Evolutionary conservation across 2,888 invertebrate genomes (phyloP), one percentile per base, ranked within the genome.

Genomic region (Noctuana brunneofusca): DNA sequence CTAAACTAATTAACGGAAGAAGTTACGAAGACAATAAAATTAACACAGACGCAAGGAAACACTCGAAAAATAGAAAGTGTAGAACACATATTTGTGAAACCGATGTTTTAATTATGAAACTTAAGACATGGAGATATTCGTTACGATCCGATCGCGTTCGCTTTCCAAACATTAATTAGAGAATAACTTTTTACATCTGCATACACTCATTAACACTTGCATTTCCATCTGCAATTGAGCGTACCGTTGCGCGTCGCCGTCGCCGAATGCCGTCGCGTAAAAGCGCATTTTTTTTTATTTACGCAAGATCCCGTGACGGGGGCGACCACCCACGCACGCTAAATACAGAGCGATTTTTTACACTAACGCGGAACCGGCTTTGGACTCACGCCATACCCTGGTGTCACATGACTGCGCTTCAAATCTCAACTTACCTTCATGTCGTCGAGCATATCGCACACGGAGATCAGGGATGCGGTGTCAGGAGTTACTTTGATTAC

Each of bases 381-480:
- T 83, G 83, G 83, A 79, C 70, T 66, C 59, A 62, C 71, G 81
- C 81, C 81, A 83, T 75, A 65, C 64, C 67, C 69, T 69, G 72
- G 66, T 66, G 77, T 81, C 80, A 83, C 79, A 82, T 79, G 80
- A 74, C 68, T 58, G 59, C 64, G 76, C 49, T 32, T 24, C 54
- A 16, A 53, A 18, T 32, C 49, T 65, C 56, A 65, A 72, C 87
- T 86, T 80, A 91, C 90, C 89, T 86, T 87, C 87, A 90, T 87
- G 66, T 91, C 90, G 73, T 91, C 91, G 81, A 91, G 88, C 83
- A 90, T 76, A 68, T 91, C 91, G 71, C 90, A 90, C 41, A 74
- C 89, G 56, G 91, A 89, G 80, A 88, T 84, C 67, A 89, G 83
- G 71, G 84, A 83, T 68, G 83, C 83, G 71, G 89, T 81, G 79